phyloP scores from a whole-genome alignment of 2,888 invertebrate species.

The Brachyptera putata region DNA sequence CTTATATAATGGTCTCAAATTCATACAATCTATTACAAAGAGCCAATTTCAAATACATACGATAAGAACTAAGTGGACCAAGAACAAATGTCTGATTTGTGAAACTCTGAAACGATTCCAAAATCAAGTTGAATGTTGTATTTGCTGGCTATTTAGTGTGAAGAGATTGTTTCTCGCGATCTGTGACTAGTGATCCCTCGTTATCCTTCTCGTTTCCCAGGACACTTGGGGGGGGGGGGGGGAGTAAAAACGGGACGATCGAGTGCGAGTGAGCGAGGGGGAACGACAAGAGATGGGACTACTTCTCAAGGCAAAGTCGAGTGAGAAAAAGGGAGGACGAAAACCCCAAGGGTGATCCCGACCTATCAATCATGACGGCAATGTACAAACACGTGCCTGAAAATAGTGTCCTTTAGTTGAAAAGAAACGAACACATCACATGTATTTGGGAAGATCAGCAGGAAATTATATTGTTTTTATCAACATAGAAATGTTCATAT shows the following conservation, averaged over 20 bases:
- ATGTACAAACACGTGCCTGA: constrained; percentile 10
- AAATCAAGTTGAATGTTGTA: neutral
- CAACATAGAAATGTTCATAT: too few relatives aligned
- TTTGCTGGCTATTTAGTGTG: neutral
- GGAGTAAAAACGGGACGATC: neutral
- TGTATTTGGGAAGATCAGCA: too few relatives aligned
- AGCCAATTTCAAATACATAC: too few relatives aligned
- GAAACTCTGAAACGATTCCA: too few relatives aligned
- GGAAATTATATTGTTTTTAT: too few relatives aligned
- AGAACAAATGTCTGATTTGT: too few relatives aligned
- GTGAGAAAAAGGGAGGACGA: constrained; percentile 5
- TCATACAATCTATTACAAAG: too few relatives aligned
- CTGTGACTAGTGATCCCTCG: constrained; percentile 7
- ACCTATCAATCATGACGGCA: constrained; percentile 17
- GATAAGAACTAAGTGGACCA: too few relatives aligned
- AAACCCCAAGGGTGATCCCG: constrained; percentile 19
- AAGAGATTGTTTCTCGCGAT: neutral
- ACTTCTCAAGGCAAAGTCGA: neutral
- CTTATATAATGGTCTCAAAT: too few relatives aligned
- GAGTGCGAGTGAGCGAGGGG: neutral
- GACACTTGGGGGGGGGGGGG: neutral
- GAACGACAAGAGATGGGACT: neutral
- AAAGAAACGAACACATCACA: too few relatives aligned
- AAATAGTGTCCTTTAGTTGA: neutral
- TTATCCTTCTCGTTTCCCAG: neutral